A percentile compares a stretch with the other conserved stretches of the same genome.
Conservation (phyloP, 2,113 vertebrate genomes). For the Poeciliopsis turrubarensis region DNA sequence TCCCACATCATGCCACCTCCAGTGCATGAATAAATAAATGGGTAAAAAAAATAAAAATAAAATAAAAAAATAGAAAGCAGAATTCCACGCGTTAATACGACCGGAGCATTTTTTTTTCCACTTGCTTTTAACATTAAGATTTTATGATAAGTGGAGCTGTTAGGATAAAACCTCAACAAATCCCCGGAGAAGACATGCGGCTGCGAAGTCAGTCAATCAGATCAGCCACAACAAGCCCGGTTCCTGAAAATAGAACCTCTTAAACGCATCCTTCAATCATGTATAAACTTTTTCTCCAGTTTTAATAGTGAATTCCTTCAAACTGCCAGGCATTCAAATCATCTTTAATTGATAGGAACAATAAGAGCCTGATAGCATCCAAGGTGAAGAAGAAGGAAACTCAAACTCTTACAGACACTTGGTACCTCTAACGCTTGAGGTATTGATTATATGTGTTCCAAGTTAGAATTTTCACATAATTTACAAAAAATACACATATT, state of each 20-base stretch:
- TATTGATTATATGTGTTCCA: no score
- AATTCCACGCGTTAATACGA: background rate
- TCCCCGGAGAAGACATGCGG: background rate
- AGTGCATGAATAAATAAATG: conserved; percentile 6
- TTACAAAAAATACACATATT: no score
- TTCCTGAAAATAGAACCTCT: conserved; percentile 7
- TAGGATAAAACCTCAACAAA: conserved; percentile 16
- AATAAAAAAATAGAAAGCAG: background rate
- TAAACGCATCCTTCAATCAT: background rate
- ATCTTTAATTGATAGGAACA: no score
- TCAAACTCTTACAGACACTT: no score
- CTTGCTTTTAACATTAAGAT: conserved; percentile 48
- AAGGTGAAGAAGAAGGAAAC: background rate
- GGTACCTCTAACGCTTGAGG: no score
- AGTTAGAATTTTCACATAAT: no score
- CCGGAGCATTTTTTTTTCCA: background rate
- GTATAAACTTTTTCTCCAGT: background rate
- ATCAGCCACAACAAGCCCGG: background rate
- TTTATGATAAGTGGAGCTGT: conserved; percentile 27
- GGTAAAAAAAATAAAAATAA: no score
- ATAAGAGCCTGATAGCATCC: background rate
- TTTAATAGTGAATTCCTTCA: background rate
- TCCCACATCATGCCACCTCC: background rate
- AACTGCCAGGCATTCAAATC: no score
- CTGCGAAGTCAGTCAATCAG: background rate